Evolutionary conservation across 2,797 vertebrate species (phyloP), one percentile per base, ranked within the genome.

Genomic region (Antrozous pallidus): DNA sequence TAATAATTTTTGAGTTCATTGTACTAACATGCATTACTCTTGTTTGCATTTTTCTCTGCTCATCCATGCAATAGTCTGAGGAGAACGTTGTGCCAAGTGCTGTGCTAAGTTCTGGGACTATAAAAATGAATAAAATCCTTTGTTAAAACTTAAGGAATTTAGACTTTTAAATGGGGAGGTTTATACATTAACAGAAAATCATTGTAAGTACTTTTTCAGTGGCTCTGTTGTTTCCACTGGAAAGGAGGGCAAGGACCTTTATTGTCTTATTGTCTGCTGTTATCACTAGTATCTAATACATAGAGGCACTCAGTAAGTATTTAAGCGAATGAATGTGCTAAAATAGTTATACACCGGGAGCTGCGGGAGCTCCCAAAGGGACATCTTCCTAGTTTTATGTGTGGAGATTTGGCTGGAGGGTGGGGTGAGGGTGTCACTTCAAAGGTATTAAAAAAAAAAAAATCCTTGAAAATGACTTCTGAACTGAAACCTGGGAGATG

Each of bases 371-470:
- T 22, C n/a, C n/a, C n/a, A 63, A n/a, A 87, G 16, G n/a, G 36
- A 74, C 33, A 54, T 65, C 24, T 78, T 38, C 47, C 42, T 93
- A 18, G 33, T 88, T 95, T 94, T 93, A 47, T 88, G 38, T 45
- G 36, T 77, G 47, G 24, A 26, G 40, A 28, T 58, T 54, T 56
- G 22, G 11, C 20, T 87, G 45, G 45, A 69, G n/a, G n/a, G 6
- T 61, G 16, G 42, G 49, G 58, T 67, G 69, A 90, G 42, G 16
- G 51, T 40, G n/a, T 61, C 42, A 56, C 16, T 49, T 54, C 17
- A 28, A 77, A 61, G 56, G 4, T 69, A 51, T 54, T n/a, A n/a
- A n/a, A n/a, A n/a, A n/a, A n/a, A n/a, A 10, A 51, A n/a, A 38
- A 42, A 36, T 67, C 56, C 31, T 92, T 83, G 78, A 61, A 73